Evolutionary conservation across 2,113 vertebrate species (phyloP).

Genomic region (Carassius gibelio): DNA sequence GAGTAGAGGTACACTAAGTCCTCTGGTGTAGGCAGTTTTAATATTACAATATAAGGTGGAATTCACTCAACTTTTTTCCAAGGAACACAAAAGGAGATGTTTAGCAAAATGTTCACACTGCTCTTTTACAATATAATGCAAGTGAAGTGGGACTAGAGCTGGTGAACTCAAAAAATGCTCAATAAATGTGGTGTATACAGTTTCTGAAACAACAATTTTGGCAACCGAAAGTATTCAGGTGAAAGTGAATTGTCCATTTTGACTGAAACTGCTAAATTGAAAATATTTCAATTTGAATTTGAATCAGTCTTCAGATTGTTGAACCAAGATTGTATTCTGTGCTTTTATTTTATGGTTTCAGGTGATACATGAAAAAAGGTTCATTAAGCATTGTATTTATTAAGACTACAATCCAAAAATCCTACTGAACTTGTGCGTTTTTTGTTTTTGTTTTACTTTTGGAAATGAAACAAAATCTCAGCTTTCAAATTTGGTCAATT

Average conservation of each 20-base stretch:
- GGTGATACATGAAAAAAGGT: too few species aligned
- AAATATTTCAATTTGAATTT: too few species aligned
- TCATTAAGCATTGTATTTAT: too few species aligned
- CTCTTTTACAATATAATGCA: neutral
- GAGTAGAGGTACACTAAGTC: neutral
- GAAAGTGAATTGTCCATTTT: too few species aligned
- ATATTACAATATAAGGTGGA: neutral
- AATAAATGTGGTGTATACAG: neutral
- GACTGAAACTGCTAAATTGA: neutral
- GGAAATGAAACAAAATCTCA: too few species aligned
- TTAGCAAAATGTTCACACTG: slow-evolving; percentile 7
- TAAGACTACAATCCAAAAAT: too few species aligned
- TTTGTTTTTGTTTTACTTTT: too few species aligned
- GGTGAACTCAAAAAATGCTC: neutral
- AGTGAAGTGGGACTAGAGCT: neutral
- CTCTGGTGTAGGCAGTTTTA: neutral
- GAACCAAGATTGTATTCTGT: neutral
- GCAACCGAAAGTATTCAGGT: too few species aligned
- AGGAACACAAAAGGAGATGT: neutral
- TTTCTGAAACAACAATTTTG: too few species aligned
- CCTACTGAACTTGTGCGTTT: too few species aligned
- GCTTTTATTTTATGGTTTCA: neutral
- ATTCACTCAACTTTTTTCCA: neutral
- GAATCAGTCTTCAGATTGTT: neutral
- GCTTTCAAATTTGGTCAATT: neutral